These are phyloP conservation scores for Cabera pusaria DNA, from an alignment of 2,888 invertebrate species.

Conservation along the genomic window DNA sequence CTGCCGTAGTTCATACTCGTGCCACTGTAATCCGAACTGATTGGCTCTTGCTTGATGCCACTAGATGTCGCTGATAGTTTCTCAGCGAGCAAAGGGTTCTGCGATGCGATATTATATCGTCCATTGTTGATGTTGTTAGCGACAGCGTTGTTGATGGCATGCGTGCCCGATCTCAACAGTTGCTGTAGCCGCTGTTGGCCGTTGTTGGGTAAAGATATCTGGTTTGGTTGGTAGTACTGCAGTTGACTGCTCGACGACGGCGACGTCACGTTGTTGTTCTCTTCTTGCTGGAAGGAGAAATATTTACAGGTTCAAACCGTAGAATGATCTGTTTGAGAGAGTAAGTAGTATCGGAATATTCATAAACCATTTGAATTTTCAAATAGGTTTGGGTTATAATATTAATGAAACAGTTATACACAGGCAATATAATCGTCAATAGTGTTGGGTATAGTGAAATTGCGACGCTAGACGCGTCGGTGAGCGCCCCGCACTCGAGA, in stretches of 20 bases:
- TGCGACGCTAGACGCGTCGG: too few relatives aligned
- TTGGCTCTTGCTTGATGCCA: slow-evolving; percentile 81
- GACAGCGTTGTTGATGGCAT: slow-evolving; percentile 73
- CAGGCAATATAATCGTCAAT: too few relatives aligned
- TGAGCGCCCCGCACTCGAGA: too few relatives aligned
- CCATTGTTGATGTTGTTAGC: slow-evolving; percentile 80
- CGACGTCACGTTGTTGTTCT: slow-evolving; percentile 78
- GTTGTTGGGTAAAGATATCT: slow-evolving; percentile 63
- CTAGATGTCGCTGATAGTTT: slow-evolving; percentile 90
- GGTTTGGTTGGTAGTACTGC: slow-evolving; percentile 74
- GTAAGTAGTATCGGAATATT: too few relatives aligned
- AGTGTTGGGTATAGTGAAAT: too few relatives aligned
- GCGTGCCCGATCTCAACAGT: slow-evolving; percentile 70
- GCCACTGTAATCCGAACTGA: slow-evolving; percentile 76
- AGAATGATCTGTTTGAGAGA: too few relatives aligned
- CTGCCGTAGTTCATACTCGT: slow-evolving; percentile 79
- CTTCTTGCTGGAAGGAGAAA: slow-evolving; percentile 75
- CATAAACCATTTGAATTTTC: too few relatives aligned
- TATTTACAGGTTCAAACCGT: too few relatives aligned
- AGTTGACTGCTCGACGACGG: slow-evolving; percentile 69
- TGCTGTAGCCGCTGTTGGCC: slow-evolving; percentile 76
- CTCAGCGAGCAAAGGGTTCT: slow-evolving; percentile 94
- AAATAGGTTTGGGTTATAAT: too few relatives aligned
- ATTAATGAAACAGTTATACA: too few relatives aligned
- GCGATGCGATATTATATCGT: slow-evolving; percentile 91